Base-by-base conservation (phyloP, 2,888 invertebrate species). In the Maniola hyperantus region DNA sequence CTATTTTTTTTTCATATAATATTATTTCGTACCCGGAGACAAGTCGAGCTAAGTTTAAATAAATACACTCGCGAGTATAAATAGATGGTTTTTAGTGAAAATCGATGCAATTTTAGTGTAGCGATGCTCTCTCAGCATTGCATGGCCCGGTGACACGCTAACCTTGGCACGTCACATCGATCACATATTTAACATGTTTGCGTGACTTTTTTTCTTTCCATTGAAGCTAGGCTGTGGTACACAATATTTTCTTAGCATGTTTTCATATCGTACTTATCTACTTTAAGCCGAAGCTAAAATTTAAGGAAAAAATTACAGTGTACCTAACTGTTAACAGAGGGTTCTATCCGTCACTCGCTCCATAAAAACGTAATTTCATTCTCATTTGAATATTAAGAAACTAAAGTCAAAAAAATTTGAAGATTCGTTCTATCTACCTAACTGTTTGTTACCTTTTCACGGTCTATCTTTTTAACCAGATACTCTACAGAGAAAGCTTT, bases 11-110 rank as follows among this genome's bases (percentile, higher is more conserved):
- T 42, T 26, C 42, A 42, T 42, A 42, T 13, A n/a, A n/a, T n/a
- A n/a, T n/a, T n/a, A 11, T 42, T 42, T 13, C 53, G 33, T 26
- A 13, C 11, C 13, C 33, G 6, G 33, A 26, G 11, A 26, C 2
- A 6, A 15, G 46, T 13, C 15, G 46, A 15, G 46, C 18, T 6
- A 6, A 48, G 2, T 48, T 48, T 48, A 50, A 20, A 46, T 15
- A 46, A 39, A 8, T 46, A 18, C 8, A 4, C 11, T 11, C 11
- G 15, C 15, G 8, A 10, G 46, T 48, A 46, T 53, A 58, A 55
- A 68, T 61, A 64, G 68, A 58, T 58, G 15, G 36, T 44, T 58
- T 68, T 65, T 68, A 68, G 57, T 58, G 62, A 57, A 68, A 68
- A 58, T 58, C 68, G 61, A 62, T 68, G 65, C 65, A 68, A 58